Base-by-base conservation (phyloP, 2,888 invertebrate species). In the Lycia hirtaria region DNA sequence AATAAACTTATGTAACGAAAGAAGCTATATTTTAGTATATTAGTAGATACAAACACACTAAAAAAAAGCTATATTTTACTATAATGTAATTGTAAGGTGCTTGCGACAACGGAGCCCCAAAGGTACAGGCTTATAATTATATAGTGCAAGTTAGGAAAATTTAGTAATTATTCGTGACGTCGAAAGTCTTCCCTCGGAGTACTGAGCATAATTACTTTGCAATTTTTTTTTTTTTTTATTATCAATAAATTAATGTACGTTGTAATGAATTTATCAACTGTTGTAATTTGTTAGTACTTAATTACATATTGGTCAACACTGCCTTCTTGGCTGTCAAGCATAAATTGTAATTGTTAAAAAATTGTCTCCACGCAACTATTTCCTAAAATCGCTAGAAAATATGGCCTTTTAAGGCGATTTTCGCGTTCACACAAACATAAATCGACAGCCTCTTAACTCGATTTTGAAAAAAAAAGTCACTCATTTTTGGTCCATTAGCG, bases 1-100 rank as follows among this genome's bases (percentile, higher is more conserved):
- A 75, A 72, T 78, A 71, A 76, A 73, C 65, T 14, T 51, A 52
- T 68, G 57, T 67, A 80, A 83, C 76, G 69, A 81, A 78, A 85
- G 87, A 87, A 81, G 85, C 85, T 87, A 85, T 86, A 85, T 84
- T 82, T 82, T 81, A 84, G 80, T 78, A 78, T 72, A 74, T 75
- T 70, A 64, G 73, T 77, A 80, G 72, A 72, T 69, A 58, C 38
- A 32, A 78, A 74, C 47, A 75, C 71, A 76, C 74, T 33, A 47
- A 69, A 75, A 71, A 64, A 62, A 52, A 56, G 52, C 32, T 57
- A 55, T 60, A 49, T 60, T 61, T 75, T 76, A 71, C 68, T 74
- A 74, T 60, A n/a, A n/a, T 69, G 66, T 78, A 75, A 60, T 76
- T 17, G 72, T 69, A 81, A 87, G 89, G 89, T 89, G 90, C 90